Evolutionary conservation across 2,797 vertebrate genomes (phyloP).

Genomic region (Pseudochromis fuscus): DNA sequence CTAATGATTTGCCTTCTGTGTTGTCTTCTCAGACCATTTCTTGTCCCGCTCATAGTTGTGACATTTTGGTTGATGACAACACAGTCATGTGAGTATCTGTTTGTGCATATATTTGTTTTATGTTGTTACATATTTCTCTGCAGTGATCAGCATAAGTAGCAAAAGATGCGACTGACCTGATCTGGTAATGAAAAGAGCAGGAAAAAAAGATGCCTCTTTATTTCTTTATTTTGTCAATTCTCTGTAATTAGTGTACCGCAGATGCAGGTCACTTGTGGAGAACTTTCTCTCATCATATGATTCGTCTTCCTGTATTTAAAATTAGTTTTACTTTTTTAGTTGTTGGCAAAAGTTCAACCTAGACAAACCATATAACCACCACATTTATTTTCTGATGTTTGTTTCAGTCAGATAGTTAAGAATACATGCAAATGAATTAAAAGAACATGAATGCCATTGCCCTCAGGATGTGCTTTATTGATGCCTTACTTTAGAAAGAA

Average conservation of each 20-base stretch:
- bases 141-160: background rate
- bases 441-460: background rate
- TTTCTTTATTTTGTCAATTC: background rate
- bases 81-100: conserved; percentile 97
- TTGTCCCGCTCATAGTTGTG: conserved; percentile 99
- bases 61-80: conserved; percentile 99
- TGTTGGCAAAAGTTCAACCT: no score
- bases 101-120: conserved; percentile 22
- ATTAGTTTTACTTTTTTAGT: background rate
- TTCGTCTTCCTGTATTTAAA: no score
- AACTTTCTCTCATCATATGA: no score
- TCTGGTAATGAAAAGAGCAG: background rate
- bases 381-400: no score
- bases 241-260: background rate
- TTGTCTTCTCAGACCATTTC: conserved; percentile 93
- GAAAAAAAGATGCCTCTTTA: background rate
- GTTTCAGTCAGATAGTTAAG: background rate
- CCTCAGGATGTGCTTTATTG: background rate
- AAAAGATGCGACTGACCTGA: background rate
- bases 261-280: no score
- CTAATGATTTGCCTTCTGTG: conserved; percentile 54
- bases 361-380: no score
- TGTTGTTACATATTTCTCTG: conserved; percentile 11
- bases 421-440: background rate
- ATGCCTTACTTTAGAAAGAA: background rate